These are phyloP conservation scores for Mesaphorura yosii DNA, from an alignment of 1,140 invertebrate species.

Conservation along the genomic window DNA sequence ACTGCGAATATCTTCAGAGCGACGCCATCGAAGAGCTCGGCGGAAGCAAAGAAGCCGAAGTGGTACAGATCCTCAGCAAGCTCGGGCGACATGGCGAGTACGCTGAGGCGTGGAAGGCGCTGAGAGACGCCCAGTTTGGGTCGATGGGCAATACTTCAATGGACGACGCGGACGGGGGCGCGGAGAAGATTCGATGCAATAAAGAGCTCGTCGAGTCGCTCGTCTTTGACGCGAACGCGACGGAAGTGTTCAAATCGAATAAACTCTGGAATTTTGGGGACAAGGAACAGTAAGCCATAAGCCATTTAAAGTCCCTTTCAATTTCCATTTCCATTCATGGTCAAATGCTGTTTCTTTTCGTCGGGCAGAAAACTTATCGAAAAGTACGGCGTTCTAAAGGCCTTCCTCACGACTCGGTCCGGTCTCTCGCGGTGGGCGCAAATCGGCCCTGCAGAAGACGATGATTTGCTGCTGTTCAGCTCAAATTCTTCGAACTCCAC, in stretches of 20 bases:
- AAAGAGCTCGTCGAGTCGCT: constrained; percentile 67
- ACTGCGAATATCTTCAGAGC: constrained; percentile 81
- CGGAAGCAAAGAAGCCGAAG: constrained; percentile 58
- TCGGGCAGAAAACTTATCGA: constrained; percentile 69
- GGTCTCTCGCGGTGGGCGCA: constrained; percentile 77
- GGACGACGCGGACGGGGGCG: too few species aligned
- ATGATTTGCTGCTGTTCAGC: too few species aligned
- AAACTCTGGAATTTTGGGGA: constrained; percentile 29
- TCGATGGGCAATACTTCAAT: constrained; percentile 40
- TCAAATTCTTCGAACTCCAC: too few species aligned
- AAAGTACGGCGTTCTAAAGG: constrained; percentile 68
- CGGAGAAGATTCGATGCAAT: constrained; percentile 51
- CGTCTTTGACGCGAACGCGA: constrained; percentile 67
- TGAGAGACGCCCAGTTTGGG: too few species aligned
- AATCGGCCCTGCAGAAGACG: too few species aligned
- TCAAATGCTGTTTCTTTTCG: too few species aligned
- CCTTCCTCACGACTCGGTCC: constrained; percentile 79
- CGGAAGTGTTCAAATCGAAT: constrained; percentile 48
- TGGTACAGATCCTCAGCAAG: constrained; percentile 65
- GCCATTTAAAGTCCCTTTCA: constrained; percentile 1
- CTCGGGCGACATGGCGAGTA: constrained; percentile 54
- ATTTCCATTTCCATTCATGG: too few species aligned
- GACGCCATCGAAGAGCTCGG: too few species aligned
- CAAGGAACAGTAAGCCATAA: constrained; percentile 32
- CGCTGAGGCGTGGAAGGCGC: too few species aligned